phyloP scores from a whole-genome alignment of 1,140 invertebrate species.

The Drosophila guanche region DNA sequence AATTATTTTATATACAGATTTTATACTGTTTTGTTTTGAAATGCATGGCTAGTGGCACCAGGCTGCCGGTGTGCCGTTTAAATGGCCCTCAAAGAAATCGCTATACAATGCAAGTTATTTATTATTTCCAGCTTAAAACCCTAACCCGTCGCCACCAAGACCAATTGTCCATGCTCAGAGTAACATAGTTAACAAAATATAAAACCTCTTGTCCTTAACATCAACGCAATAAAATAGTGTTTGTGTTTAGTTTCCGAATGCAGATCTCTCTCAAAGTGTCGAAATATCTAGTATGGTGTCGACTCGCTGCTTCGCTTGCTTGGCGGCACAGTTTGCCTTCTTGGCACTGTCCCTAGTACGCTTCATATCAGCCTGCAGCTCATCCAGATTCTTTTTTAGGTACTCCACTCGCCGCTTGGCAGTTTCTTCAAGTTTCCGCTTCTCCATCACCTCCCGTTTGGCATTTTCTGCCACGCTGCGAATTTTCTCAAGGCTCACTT shows the following conservation, averaged over 20 bases:
- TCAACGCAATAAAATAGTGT: neutral
- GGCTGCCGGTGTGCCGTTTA: too few relatives aligned
- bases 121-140: too few relatives aligned
- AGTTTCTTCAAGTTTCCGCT: neutral
- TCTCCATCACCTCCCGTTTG: constrained; percentile 4
- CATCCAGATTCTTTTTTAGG: neutral
- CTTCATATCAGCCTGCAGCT: constrained; percentile 20
- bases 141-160: too few relatives aligned
- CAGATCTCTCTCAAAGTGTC: constrained; percentile 6
- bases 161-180: too few relatives aligned
- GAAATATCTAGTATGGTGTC: neutral
- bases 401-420: constrained; percentile 11
- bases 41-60: too few relatives aligned
- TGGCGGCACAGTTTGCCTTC: constrained; percentile 36
- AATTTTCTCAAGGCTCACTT: neutral
- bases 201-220: constrained; percentile 6
- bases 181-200: constrained; percentile 30
- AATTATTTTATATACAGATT: too few relatives aligned
- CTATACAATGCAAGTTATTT: too few relatives aligned
- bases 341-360: constrained; percentile 14
- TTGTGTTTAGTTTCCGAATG: neutral
- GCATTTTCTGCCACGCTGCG: neutral
- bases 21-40: too few relatives aligned
- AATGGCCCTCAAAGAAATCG: too few relatives aligned
- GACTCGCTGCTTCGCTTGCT: constrained; percentile 28